These are phyloP conservation scores for Caenorhabditis inopinata DNA, from an alignment of 1,140 invertebrate species.

Conservation along the genomic window DNA sequence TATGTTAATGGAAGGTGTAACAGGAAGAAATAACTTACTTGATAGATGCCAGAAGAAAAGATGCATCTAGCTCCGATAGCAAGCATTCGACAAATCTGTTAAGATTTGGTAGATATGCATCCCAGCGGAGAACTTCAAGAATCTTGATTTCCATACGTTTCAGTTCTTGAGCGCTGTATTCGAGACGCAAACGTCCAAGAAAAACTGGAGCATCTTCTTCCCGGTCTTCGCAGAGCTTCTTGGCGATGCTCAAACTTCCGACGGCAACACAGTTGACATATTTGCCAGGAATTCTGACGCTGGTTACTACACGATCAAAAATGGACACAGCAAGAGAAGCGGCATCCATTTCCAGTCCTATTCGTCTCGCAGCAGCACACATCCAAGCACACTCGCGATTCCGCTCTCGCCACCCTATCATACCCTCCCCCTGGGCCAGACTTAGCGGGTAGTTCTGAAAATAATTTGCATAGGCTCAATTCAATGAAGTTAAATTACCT, in stretches of 20 bases:
- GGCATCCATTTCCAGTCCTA: slow-evolving; percentile 40
- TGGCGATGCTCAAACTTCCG: slow-evolving; percentile 40
- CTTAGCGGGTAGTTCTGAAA: slow-evolving; percentile 28
- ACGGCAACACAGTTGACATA: slow-evolving; percentile 50
- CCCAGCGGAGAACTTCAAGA: slow-evolving; percentile 26
- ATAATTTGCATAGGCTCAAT: neutral
- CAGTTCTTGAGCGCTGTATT: slow-evolving; percentile 19
- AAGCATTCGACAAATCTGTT: slow-evolving; percentile 28
- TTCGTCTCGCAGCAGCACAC: slow-evolving; percentile 35
- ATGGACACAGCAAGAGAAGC: slow-evolving; percentile 35
- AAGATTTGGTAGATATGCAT: slow-evolving; percentile 14
- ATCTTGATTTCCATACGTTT: slow-evolving; percentile 40
- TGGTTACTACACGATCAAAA: slow-evolving; percentile 40
- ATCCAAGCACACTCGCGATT: slow-evolving; percentile 47
- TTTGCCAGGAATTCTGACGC: slow-evolving; percentile 28
- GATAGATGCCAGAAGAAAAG: slow-evolving; percentile 19
- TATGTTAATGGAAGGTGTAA: neutral
- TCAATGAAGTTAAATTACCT: neutral
- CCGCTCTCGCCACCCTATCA: slow-evolving; percentile 38
- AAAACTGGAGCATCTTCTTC: slow-evolving; percentile 34
- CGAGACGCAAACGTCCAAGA: slow-evolving; percentile 23
- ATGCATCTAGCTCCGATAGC: slow-evolving; percentile 15
- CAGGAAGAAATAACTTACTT: neutral
- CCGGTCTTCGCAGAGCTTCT: slow-evolving; percentile 44
- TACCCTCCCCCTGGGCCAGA: slow-evolving; percentile 23